phyloP scores from a whole-genome alignment of 2,888 invertebrate genomes.

The Steinernema carpocapsae region DNA sequence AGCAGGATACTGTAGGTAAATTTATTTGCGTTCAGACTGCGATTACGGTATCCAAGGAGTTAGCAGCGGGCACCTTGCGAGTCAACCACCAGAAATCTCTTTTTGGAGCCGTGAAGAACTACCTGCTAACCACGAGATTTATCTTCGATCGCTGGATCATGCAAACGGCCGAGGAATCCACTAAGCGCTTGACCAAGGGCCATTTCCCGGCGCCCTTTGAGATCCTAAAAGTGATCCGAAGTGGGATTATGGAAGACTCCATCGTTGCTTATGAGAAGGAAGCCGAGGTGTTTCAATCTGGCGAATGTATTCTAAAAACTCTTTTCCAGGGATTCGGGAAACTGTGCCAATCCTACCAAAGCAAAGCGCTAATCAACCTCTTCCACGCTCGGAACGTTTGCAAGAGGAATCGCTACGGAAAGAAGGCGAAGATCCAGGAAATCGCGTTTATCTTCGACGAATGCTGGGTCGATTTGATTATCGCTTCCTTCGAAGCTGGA shows the following conservation, averaged over 20 bases:
- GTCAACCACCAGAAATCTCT: slow-evolving; percentile 77
- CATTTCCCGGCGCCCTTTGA: slow-evolving; percentile 95
- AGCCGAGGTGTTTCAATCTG: slow-evolving; percentile 72
- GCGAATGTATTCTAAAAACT: not conserved
- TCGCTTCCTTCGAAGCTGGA: slow-evolving; percentile 75
- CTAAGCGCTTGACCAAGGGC: slow-evolving; percentile 89
- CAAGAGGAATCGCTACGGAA: slow-evolving; percentile 96
- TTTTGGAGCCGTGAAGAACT: slow-evolving; percentile 71
- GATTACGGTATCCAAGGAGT: slow-evolving; percentile 57
- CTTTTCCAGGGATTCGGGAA: slow-evolving; percentile 80
- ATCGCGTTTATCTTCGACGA: slow-evolving; percentile 67
- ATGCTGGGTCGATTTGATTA: slow-evolving; percentile 97
- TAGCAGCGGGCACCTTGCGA: slow-evolving; percentile 80
- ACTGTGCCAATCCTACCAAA: slow-evolving; percentile 86
- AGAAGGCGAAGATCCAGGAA: slow-evolving; percentile 73
- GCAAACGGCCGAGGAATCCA: slow-evolving; percentile 84
- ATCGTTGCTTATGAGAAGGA: slow-evolving; percentile 85
- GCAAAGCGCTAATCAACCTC: slow-evolving; percentile 87
- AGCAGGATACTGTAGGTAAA: slow-evolving; percentile 77
- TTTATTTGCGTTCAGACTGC: slow-evolving; percentile 69
- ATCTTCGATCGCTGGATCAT: slow-evolving; percentile 87
- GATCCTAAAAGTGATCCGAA: slow-evolving; percentile 75
- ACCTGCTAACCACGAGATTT: slow-evolving; percentile 73
- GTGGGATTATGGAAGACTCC: slow-evolving; percentile 83
- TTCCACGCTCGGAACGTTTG: slow-evolving; percentile 97